Evolutionary conservation across 1,140 invertebrate genomes (phyloP).

Genomic region (Leptonema lineaticorne): DNA sequence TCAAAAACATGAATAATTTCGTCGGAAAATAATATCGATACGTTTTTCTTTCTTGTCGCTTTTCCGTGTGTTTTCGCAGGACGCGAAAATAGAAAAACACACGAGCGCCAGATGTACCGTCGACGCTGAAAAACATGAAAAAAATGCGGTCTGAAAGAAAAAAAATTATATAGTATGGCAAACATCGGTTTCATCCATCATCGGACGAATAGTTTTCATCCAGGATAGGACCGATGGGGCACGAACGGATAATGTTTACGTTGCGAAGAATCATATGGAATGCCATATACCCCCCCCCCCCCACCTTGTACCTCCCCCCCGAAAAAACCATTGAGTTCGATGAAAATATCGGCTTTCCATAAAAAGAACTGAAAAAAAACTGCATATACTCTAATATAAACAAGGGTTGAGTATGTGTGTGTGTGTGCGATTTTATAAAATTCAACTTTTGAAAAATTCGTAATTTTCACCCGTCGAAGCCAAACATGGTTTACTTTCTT

Average conservation of each 20-base stretch:
- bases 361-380: not conserved
- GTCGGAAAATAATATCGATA: not conserved
- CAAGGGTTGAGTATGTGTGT: too few relatives aligned
- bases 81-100: not conserved
- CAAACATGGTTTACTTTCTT: too few relatives aligned
- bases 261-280: slow-evolving; percentile 1
- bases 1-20: not conserved
- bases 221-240: not conserved
- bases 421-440: too few relatives aligned
- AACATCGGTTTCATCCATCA: slow-evolving; percentile 17
- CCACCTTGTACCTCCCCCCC: too few relatives aligned
- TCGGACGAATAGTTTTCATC: slow-evolving; percentile 11
- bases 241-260: slow-evolving; percentile 5
- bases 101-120: not conserved
- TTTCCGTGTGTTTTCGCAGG: not conserved
- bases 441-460: too few relatives aligned
- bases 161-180: not conserved
- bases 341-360: slow-evolving; percentile 30
- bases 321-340: slow-evolving; percentile 8
- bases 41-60: not conserved
- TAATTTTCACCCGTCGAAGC: too few relatives aligned
- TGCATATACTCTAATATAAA: too few relatives aligned
- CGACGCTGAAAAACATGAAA: not conserved
- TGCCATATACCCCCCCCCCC: too few relatives aligned
- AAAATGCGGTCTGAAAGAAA: not conserved